phyloP scores from a whole-genome alignment of 1,140 invertebrate genomes.

The Dreissena polymorpha region DNA sequence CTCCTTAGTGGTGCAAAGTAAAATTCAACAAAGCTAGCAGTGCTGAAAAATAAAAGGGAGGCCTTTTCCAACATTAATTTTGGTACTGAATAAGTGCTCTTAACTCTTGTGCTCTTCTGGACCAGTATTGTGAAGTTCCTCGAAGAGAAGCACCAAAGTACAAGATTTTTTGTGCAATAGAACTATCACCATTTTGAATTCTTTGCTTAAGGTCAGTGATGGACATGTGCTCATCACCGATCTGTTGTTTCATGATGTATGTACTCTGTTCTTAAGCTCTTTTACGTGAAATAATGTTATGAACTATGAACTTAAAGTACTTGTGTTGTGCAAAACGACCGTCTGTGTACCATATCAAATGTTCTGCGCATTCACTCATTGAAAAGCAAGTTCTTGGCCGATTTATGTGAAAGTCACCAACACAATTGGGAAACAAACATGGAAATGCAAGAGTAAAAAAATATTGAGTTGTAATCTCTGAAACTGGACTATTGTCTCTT shows the following conservation, averaged over 20 bases:
- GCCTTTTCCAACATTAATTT: conserved; percentile 52
- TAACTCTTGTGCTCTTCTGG: conserved; percentile 52
- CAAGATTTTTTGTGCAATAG: conserved; percentile 50
- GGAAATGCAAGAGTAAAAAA: conserved; percentile 57
- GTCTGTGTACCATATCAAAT: conserved; percentile 54
- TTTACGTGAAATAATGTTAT: conserved; percentile 58
- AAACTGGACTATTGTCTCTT: conserved; percentile 34
- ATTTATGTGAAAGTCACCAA: conserved; percentile 55
- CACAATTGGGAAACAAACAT: conserved; percentile 51
- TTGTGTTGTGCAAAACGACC: conserved; percentile 55
- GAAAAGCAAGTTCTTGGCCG: conserved; percentile 42
- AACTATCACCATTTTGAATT: conserved; percentile 41
- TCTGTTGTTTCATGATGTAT: conserved; percentile 50
- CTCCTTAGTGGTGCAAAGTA: conserved; percentile 45
- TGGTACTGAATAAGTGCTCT: conserved; percentile 49
- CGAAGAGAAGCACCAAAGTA: conserved; percentile 48
- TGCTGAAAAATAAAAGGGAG: conserved; percentile 49
- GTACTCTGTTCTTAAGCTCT: conserved; percentile 19
- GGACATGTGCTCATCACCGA: conserved; percentile 52
- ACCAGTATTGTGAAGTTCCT: conserved; percentile 51
- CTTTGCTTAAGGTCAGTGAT: conserved; percentile 38
- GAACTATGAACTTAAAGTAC: conserved; percentile 61
- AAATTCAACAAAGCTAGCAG: conserved; percentile 55
- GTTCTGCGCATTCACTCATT: conserved; percentile 56
- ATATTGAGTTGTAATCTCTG: conserved; percentile 53